These are phyloP conservation scores for Apteryx owenii DNA, from an alignment of 2,113 vertebrate species.

Conservation along the genomic window DNA sequence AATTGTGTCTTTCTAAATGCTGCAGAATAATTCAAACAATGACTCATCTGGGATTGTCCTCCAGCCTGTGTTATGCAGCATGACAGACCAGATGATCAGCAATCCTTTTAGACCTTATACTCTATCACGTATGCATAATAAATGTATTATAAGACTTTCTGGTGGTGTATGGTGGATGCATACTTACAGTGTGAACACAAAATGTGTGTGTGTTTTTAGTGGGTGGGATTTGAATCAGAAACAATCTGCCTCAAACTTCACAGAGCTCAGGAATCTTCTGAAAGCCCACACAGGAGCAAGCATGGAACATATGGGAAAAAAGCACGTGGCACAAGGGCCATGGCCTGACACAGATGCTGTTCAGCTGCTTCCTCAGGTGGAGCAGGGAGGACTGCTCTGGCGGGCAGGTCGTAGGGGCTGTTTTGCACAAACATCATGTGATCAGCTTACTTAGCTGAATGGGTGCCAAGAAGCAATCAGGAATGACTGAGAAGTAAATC, in stretches of 20 bases:
- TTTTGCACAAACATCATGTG: background rate
- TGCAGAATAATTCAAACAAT: background rate
- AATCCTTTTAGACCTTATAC: background rate
- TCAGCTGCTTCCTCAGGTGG: background rate
- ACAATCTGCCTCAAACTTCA: background rate
- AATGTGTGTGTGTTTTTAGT: background rate
- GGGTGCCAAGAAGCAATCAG: background rate
- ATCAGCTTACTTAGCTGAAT: background rate
- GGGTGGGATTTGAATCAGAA: background rate
- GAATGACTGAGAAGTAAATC: background rate
- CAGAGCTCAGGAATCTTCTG: background rate
- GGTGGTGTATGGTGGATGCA: background rate
- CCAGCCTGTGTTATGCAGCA: background rate
- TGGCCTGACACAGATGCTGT: fast-evolving
- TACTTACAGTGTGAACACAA: fast-evolving
- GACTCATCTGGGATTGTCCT: background rate
- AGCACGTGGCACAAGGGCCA: background rate
- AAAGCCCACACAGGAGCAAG: background rate
- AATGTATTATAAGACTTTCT: background rate
- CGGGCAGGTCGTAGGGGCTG: background rate
- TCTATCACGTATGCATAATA: fast-evolving
- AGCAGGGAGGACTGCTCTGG: background rate
- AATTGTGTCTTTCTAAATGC: background rate
- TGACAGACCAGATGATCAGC: background rate
- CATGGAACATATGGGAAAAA: background rate